These are phyloP conservation scores for Delia radicum DNA, from an alignment of 1,140 invertebrate genomes.

Conservation along the genomic window DNA sequence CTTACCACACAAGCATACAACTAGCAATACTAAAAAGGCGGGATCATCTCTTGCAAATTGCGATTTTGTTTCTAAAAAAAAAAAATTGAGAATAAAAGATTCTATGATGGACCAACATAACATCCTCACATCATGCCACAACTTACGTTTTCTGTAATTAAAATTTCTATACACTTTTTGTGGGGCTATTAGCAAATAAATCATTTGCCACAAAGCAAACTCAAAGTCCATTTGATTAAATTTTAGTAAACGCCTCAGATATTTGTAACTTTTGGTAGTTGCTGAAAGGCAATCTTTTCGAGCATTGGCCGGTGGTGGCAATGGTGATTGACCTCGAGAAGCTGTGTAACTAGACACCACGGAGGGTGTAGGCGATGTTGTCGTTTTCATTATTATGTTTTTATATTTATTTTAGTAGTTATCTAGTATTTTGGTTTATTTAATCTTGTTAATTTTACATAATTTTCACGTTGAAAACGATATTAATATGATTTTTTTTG, in stretches of 20 bases:
- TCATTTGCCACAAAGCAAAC: slow-evolving; percentile 98
- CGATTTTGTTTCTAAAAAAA: slow-evolving; percentile 88
- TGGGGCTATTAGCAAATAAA: slow-evolving; percentile 91
- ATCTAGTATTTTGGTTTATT: neutral
- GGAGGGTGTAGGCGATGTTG: slow-evolving; percentile 65
- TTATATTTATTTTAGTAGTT: neutral
- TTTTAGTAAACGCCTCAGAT: slow-evolving; percentile 85
- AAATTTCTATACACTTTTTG: slow-evolving; percentile 99
- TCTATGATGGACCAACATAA: neutral
- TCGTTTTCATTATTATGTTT: slow-evolving; percentile 63
- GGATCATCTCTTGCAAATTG: slow-evolving; percentile 99
- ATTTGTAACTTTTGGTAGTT: slow-evolving; percentile 90
- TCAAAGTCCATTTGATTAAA: slow-evolving; percentile 99
- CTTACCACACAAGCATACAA: slow-evolving; percentile 83
- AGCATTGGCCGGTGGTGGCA: slow-evolving; percentile 63
- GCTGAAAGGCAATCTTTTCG: slow-evolving; percentile 77
- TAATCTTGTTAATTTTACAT: neutral
- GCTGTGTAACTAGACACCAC: slow-evolving; percentile 42
- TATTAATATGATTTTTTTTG: too few species aligned
- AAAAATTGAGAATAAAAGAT: neutral
- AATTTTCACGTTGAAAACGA: neutral
- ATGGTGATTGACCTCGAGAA: slow-evolving; percentile 59
- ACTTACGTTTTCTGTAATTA: slow-evolving; percentile 95
- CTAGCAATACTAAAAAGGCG: slow-evolving; percentile 92
- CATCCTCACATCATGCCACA: too few species aligned